phyloP scores from a whole-genome alignment of 2,888 invertebrate species.

The Synergus gifuensis region DNA sequence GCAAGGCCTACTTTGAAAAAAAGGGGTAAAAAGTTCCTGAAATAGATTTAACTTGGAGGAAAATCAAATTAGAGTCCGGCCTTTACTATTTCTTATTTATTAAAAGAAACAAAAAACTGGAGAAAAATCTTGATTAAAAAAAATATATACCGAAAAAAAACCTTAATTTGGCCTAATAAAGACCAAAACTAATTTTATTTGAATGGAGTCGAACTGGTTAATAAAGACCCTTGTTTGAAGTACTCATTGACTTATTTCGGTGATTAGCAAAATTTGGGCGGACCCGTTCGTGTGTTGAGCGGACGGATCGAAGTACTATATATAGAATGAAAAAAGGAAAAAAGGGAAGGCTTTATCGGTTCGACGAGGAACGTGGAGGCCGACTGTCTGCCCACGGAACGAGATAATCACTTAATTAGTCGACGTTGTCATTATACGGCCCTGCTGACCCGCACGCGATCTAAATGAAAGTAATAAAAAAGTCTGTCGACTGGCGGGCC shows the following conservation, averaged over 20 bases:
- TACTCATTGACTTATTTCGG: neutral
- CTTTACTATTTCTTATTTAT: neutral
- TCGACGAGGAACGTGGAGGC: constrained; percentile 53
- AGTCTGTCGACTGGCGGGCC: constrained; percentile 42
- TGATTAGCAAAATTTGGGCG: constrained; percentile 30
- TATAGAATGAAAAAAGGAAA: constrained; percentile 22
- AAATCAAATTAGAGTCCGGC: neutral
- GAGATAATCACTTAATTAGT: constrained; percentile 72
- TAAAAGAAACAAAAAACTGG: neutral
- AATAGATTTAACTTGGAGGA: constrained; percentile 5
- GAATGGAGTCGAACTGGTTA: neutral
- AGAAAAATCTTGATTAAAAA: neutral
- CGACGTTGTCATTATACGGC: constrained; percentile 54
- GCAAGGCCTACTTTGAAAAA: neutral
- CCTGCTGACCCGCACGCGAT: constrained; percentile 63
- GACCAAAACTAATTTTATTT: neutral
- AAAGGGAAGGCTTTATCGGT: constrained; percentile 36
- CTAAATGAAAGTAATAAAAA: constrained; percentile 57
- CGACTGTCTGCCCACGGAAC: constrained; percentile 63
- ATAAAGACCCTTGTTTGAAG: constrained; percentile 7
- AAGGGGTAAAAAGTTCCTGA: neutral
- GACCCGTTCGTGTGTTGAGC: neutral
- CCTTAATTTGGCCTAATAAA: neutral
- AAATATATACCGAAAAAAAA: neutral
- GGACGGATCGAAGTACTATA: constrained; percentile 21